phyloP scores from a whole-genome alignment of 2,888 invertebrate genomes.

The Drosophila antonietae region DNA sequence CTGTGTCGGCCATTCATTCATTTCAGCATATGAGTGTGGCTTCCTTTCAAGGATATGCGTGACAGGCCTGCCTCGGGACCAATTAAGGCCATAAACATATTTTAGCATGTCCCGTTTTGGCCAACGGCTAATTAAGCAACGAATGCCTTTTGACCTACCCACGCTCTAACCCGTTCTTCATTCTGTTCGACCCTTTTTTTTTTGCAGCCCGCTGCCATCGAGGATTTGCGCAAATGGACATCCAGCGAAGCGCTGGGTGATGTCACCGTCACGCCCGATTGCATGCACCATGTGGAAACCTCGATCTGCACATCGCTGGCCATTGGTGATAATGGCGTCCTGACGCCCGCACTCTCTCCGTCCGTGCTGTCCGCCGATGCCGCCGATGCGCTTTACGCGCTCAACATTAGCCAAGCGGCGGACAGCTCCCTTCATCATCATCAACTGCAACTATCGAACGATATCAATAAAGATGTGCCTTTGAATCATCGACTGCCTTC shows the following conservation, averaged over 20 bases:
- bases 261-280: constrained; percentile 91
- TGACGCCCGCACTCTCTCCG: constrained; percentile 84
- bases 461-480: constrained; percentile 86
- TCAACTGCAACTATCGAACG: constrained; percentile 76
- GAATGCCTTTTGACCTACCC: constrained; percentile 29
- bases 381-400: constrained; percentile 82
- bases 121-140: constrained; percentile 57
- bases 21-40: constrained; percentile 36
- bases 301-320: constrained; percentile 86
- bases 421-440: constrained; percentile 65
- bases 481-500: constrained; percentile 94
- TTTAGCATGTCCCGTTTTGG: constrained; percentile 64
- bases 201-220: constrained; percentile 91
- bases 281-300: constrained; percentile 87
- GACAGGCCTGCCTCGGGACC: constrained; percentile 46
- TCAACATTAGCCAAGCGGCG: constrained; percentile 79
- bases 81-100: constrained; percentile 59
- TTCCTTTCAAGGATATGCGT: constrained; percentile 52
- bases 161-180: background rate
- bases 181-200: constrained; percentile 16
- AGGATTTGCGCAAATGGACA: constrained; percentile 93
- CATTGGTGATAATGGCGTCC: constrained; percentile 83
- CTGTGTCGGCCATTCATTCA: constrained; percentile 36
- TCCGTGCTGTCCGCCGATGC: constrained; percentile 84
- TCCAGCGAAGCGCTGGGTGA: constrained; percentile 89